Evolutionary conservation across 1,140 invertebrate genomes (phyloP), one percentile per base, ranked within the genome.

Genomic region (Eueides isabella): DNA sequence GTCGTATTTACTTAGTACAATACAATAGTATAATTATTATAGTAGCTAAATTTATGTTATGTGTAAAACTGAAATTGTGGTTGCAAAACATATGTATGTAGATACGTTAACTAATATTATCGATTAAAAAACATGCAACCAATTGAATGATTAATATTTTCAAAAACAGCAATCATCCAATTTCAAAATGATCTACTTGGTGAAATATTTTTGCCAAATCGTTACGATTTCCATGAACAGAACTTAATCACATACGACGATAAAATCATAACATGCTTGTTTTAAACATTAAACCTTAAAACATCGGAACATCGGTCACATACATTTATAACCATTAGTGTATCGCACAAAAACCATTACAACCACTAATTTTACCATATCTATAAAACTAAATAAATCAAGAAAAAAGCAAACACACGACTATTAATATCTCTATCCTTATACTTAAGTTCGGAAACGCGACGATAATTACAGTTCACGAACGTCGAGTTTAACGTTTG

Each of bases 371-470:
- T 89, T 87, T 79, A 83, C 83, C 75, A 78, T 85, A 85, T 88
- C 87, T 87, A 90, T 87, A 90, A 92, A 90, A 85, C 81, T 79
- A 88, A 87, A 92, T 88, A 92, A 90, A 92, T 90, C 85, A 89
- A 87, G 81, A 87, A 88, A 91, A 90, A 87, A 89, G 80, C 83
- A 86, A 89, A 88, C 81, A 91, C 79, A 85, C 80, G 73, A 87
- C 84, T 87, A 90, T 92, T 90, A 91, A 91, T 91, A 91, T 89
- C 89, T 91, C 85, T 90, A 92, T 92, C 88, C 87, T 80, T 92
- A 92, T 90, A 90, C 84, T 92, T 92, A 90, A 83, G 79, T 90
- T 88, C 82, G 85, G 85, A 88, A 87, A 88, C 76, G 78, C 78
- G 84, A 88, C 78, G 82, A 92, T 92, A 92, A 92, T 92, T 91